phyloP scores from a whole-genome alignment of 2,888 invertebrate species.

The Rhogogaster chlorosoma region DNA sequence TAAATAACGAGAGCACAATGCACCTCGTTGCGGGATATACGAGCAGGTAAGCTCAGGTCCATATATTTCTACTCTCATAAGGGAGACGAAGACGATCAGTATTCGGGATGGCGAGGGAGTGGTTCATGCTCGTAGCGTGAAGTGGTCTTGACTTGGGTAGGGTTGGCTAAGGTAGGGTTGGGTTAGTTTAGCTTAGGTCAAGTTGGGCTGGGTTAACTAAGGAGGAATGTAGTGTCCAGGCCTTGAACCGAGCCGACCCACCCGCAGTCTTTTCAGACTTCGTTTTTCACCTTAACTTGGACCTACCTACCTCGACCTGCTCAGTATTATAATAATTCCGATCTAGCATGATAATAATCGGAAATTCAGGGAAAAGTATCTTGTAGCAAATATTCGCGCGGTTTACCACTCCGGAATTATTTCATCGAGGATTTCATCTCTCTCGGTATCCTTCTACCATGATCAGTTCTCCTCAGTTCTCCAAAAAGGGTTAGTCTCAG shows the following conservation, averaged over 20 bases:
- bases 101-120: conserved; percentile 42
- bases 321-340: not conserved
- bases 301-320: conserved; percentile 32
- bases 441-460: not conserved
- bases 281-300: not conserved
- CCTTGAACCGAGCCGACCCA: conserved; percentile 59
- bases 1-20: conserved; percentile 47
- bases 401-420: not conserved
- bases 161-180: not conserved
- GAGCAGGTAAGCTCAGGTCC: conserved; percentile 38
- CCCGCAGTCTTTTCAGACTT: conserved; percentile 35
- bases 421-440: not conserved
- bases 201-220: conserved; percentile 36
- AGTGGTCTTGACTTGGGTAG: not conserved
- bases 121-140: conserved; percentile 25
- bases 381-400: not conserved
- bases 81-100: conserved; percentile 43
- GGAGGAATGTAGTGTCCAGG: conserved; percentile 59
- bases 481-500: not conserved
- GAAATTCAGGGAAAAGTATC: not conserved
- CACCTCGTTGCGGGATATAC: conserved; percentile 45
- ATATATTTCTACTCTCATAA: conserved; percentile 45
- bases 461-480: not conserved
- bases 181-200: conserved; percentile 24
- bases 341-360: not conserved